Evolutionary conservation across 2,888 invertebrate genomes (phyloP).

Genomic region (Sesia bembeciformis): DNA sequence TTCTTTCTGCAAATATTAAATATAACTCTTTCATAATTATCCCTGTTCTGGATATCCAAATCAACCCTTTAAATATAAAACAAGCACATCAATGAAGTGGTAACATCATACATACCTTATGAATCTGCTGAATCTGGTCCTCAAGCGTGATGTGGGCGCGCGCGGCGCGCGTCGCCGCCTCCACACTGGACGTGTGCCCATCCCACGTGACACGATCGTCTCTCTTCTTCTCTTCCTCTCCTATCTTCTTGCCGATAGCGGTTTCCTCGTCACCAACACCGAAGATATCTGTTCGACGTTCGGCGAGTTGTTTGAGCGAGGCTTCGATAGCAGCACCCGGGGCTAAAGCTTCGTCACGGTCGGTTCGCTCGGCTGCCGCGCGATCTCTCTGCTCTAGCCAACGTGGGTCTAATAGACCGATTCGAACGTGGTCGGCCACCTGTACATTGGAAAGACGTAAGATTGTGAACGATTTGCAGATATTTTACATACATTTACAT

Average conservation of each 20-base stretch:
- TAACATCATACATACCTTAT: slow-evolving; percentile 77
- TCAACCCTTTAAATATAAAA: background rate
- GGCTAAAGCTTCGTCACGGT: slow-evolving; percentile 78
- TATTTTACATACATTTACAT: too few species aligned
- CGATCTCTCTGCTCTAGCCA: slow-evolving; percentile 98
- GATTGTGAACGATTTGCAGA: too few species aligned
- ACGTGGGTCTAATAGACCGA: slow-evolving; percentile 95
- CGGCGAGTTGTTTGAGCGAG: slow-evolving; percentile 95
- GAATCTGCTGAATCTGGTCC: slow-evolving; percentile 98
- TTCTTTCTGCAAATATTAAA: background rate
- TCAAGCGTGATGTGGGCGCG: slow-evolving; percentile 96
- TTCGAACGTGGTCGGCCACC: slow-evolving; percentile 98
- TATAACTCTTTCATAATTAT: background rate
- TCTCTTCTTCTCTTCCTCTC: slow-evolving; percentile 89
- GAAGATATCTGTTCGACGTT: slow-evolving; percentile 99
- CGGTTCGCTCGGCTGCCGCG: slow-evolving; percentile 92
- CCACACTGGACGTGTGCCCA: slow-evolving; percentile 97
- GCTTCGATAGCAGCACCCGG: slow-evolving; percentile 94
- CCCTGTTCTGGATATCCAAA: too few species aligned
- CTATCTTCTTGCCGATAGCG: slow-evolving; percentile 98
- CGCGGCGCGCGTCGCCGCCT: slow-evolving; percentile 95
- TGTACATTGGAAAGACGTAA: background rate
- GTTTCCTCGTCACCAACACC: slow-evolving; percentile 99
- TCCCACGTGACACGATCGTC: slow-evolving; percentile 98
- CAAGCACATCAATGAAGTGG: background rate